Percentiles rank a stretch among this genome's conserved stretches.
Evolutionary conservation across 1,140 invertebrate genomes (phyloP).

Genomic region (Drosophila sp.): DNA sequence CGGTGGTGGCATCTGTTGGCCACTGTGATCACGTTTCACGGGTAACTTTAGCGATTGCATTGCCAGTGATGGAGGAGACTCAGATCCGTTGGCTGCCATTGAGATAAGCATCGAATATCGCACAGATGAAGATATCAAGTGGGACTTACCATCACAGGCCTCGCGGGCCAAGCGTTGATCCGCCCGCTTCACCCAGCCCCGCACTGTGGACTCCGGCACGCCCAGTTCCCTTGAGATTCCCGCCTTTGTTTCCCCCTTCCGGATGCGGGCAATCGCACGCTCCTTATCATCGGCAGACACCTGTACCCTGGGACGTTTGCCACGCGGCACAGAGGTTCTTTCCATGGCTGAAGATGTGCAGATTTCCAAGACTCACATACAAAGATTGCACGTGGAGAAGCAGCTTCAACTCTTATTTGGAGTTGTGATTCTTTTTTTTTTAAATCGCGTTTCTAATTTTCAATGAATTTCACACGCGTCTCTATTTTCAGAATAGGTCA

Average conservation of each 20-base stretch:
- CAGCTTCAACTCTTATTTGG: conserved; percentile 28
- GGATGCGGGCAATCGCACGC: conserved; percentile 65
- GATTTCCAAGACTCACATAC: not conserved
- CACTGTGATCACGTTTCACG: conserved; percentile 47
- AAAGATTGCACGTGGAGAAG: too few relatives aligned
- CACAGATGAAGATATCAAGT: not conserved
- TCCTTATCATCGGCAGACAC: conserved; percentile 69
- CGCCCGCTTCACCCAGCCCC: conserved; percentile 70
- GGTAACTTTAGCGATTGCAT: conserved; percentile 27
- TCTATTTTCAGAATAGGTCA: conserved; percentile 32
- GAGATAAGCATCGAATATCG: not conserved
- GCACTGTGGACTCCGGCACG: conserved; percentile 72
- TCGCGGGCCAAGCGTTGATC: conserved; percentile 64
- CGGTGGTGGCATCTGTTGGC: not conserved
- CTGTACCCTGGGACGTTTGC: conserved; percentile 67
- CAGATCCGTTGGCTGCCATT: not conserved
- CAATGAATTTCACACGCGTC: conserved; percentile 22
- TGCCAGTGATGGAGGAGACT: conserved; percentile 1
- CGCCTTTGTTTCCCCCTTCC: conserved; percentile 68
- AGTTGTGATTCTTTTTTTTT: conserved; percentile 40
- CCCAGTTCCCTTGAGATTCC: conserved; percentile 70
- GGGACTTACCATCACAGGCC: conserved; percentile 28
- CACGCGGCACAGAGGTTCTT: conserved; percentile 54
- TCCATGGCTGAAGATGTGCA: conserved; percentile 28
- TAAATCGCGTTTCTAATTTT: conserved; percentile 29